Evolutionary conservation across 2,888 invertebrate species (phyloP), one percentile per base, ranked within the genome.

Genomic region (Ophion ellenae): DNA sequence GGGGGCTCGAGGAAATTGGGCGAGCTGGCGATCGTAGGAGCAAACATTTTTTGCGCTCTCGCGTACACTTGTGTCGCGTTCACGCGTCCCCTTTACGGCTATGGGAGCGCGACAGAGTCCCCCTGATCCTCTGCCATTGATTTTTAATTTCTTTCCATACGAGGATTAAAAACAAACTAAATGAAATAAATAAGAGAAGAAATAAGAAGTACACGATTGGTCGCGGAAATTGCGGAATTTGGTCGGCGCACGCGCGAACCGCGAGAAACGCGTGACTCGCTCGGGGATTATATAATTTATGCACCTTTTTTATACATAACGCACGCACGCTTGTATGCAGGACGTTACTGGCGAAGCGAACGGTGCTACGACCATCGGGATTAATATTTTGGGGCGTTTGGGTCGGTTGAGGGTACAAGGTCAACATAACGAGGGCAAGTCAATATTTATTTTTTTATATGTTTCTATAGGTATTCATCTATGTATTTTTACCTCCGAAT

Each of bases 91-190:
- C 73, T 73, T 80, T 63, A 28, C 77, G 75, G 59, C 61, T 45
- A 59, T 64, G 63, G 47, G 24, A n/a, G 63, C 61, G 20, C 79
- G 70, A 78, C 77, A 81, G 81, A 81, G 74, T 83, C 79, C 81
- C 78, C 69, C 74, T 78, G 76, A 81, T 75, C 32, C 17, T 66
- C 69, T n/a, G 45, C 40, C 61, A 53, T 66, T 82, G 32, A 83
- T 85, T 85, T 83, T 78, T 82, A 83, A 85, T 85, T 82, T 63
- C 63, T 83, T 80, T 83, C 83, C 85, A 83, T 83, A 85, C 85
- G 70, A 59, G 76, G 76, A 79, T 71, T 59, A 28, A 63, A 70
- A 63, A 69, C 3, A 2, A 32, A 1, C 32, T 64, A 40, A n/a
- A 77, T 63, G 17, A 67, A 66, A 53, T 64, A 76, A 64, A 17